These are phyloP conservation scores for Psittacula cyanocephala DNA, from an alignment of 2,113 vertebrate species.

Conservation along the genomic window DNA sequence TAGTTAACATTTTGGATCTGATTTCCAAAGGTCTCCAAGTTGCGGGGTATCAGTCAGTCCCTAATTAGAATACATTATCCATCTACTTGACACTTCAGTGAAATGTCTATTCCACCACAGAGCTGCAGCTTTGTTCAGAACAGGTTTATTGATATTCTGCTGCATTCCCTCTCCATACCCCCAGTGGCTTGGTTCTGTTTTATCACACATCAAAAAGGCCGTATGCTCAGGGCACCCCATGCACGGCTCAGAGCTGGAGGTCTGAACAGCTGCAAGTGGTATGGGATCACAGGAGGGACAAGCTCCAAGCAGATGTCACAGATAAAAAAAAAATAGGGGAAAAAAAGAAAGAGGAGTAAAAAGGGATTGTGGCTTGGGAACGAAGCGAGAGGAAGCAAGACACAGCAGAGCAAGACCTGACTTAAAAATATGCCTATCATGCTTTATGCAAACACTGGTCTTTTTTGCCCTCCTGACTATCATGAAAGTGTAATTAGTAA, in stretches of 20 bases:
- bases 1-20: slow-evolving; percentile 36
- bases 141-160: slow-evolving; percentile 93
- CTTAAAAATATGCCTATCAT: slow-evolving; percentile 38
- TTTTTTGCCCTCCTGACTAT: slow-evolving; percentile 48
- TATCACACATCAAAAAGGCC: slow-evolving; percentile 98
- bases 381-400: slow-evolving; percentile 71
- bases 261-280: slow-evolving; percentile 92
- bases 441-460: slow-evolving; percentile 58
- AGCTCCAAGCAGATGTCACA: slow-evolving; percentile 94
- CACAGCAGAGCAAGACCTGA: slow-evolving; percentile 64
- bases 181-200: slow-evolving; percentile 93
- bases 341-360: neutral
- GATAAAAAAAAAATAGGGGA: slow-evolving; percentile 39
- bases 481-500: slow-evolving; percentile 68
- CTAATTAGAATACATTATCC: slow-evolving; percentile 82
- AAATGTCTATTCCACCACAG: slow-evolving; percentile 63
- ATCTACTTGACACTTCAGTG: slow-evolving; percentile 78
- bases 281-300: slow-evolving; percentile 85
- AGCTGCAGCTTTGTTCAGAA: slow-evolving; percentile 74
- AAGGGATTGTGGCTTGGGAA: slow-evolving; percentile 68
- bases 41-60: slow-evolving; percentile 54
- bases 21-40: slow-evolving; percentile 44
- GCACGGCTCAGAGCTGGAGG: slow-evolving; percentile 83
- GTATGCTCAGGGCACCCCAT: slow-evolving; percentile 80
- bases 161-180: slow-evolving; percentile 80